These are phyloP conservation scores for Drosophila miranda DNA, from an alignment of 1,140 invertebrate genomes.

Conservation along the genomic window DNA sequence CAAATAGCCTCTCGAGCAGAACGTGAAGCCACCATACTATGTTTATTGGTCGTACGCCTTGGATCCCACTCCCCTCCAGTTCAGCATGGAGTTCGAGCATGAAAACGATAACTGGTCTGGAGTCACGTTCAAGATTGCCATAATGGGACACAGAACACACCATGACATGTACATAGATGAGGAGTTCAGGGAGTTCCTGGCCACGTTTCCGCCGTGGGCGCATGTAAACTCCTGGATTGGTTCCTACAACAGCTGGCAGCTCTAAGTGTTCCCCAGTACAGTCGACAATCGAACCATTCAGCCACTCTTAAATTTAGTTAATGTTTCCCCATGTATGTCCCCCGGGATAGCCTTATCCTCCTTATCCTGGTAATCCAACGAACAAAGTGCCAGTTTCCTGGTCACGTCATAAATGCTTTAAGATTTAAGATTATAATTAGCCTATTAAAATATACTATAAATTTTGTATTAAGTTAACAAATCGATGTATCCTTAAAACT, in stretches of 20 bases:
- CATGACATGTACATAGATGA: conserved; percentile 68
- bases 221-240: conserved; percentile 74
- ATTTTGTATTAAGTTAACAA: conserved; percentile 65
- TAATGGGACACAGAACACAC: conserved; percentile 74
- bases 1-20: conserved; percentile 82
- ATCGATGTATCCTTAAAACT: conserved; percentile 45
- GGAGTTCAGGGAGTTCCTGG: conserved; percentile 71
- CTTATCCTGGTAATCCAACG: conserved; percentile 39
- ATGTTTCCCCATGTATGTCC: not conserved
- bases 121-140: conserved; percentile 65
- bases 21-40: conserved; percentile 86
- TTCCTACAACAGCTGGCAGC: conserved; percentile 75
- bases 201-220: conserved; percentile 67
- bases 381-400: conserved; percentile 52
- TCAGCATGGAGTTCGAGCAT: conserved; percentile 85
- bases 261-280: conserved; percentile 38
- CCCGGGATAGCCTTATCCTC: not conserved
- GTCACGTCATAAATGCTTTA: conserved; percentile 43
- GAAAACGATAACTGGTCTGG: conserved; percentile 59
- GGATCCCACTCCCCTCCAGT: conserved; percentile 85
- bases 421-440: conserved; percentile 37
- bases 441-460: conserved; percentile 65
- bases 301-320: conserved; percentile 52
- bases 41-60: conserved; percentile 87
- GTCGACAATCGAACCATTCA: conserved; percentile 22